Base-by-base conservation (phyloP, 2,797 vertebrate species). In the Girardinus metallicus region DNA sequence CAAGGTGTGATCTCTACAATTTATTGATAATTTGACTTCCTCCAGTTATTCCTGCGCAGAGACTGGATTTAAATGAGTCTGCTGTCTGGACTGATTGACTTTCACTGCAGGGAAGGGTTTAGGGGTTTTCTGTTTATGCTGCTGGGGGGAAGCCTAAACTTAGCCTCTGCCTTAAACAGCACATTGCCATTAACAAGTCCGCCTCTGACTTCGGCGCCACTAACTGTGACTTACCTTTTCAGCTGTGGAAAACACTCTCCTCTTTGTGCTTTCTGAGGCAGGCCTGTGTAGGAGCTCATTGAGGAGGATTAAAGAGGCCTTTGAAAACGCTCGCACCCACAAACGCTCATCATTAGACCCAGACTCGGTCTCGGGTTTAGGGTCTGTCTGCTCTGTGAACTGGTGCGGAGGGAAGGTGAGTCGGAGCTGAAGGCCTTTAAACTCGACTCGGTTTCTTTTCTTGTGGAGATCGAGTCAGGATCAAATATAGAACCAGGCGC, bases 241-340 rank as follows among this genome's bases (percentile, higher is more conserved):
- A 43, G 78, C 76, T 66, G 23, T 72, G 39, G 88, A 76, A 91
- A 94, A 95, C 94, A 95, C 91, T 87, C 87, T 71, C 80, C 75
- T 83, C 88, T 91, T 92, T 95, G 86, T 95, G 90, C 21, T 46
- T 34, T 46, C 43, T 60, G 70, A 90, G 62, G 86, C 78, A 74
- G 82, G 51, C 82, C 62, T 79, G 91, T 88, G 49, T 23, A 91
- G 89, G 89, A 80, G 89, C 80, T 49, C 83, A 92, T 87, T 91
- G 86, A 93, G 85, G 34, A 46, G 66, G 74, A 82, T 78, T 73
- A 85, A 79, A 79, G 85, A 86, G 79, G 80, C 80, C 77, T 82
- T 53, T 88, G 36, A 81, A 75, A 74, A 75, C 70, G n/a, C 83
- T 78, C 74, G 86, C 34, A 74, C 51, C 79, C 74, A 76, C 60